Evolutionary conservation across 2,797 vertebrate genomes (phyloP).

Genomic region (Cyclopterus lumpus): DNA sequence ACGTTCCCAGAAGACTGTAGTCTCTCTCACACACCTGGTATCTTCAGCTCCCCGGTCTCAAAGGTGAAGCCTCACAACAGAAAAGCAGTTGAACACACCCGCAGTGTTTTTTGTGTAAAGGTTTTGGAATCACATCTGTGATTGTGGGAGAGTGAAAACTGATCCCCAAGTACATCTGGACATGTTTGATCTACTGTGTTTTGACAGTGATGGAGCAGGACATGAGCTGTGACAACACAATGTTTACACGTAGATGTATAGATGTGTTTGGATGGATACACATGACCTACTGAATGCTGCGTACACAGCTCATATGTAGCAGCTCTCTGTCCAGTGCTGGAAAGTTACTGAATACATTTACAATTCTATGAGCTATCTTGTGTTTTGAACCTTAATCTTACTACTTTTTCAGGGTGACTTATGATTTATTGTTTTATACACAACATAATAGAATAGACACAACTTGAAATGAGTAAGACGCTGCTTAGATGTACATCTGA

Average conservation of each 20-base stretch:
- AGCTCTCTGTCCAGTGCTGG: background rate
- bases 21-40: conserved; percentile 74
- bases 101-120: conserved; percentile 14
- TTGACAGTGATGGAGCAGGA: background rate
- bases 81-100: conserved; percentile 57
- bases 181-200: conserved; percentile 11
- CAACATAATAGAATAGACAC: background rate
- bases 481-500: background rate
- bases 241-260: background rate
- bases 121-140: conserved; percentile 47
- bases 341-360: too few species aligned
- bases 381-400: too few species aligned
- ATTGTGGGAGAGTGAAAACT: conserved; percentile 41
- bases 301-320: background rate
- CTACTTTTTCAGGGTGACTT: too few species aligned
- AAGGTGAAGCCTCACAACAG: conserved; percentile 65
- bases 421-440: background rate
- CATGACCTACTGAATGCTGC: background rate
- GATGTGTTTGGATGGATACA: too few species aligned
- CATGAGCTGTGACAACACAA: background rate
- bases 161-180: conserved; percentile 21
- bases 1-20: conserved; percentile 50
- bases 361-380: too few species aligned
- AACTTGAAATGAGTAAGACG: background rate
- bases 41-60: conserved; percentile 58